These are phyloP conservation scores for Acleris literana DNA, from an alignment of 2,888 invertebrate genomes.

Conservation along the genomic window DNA sequence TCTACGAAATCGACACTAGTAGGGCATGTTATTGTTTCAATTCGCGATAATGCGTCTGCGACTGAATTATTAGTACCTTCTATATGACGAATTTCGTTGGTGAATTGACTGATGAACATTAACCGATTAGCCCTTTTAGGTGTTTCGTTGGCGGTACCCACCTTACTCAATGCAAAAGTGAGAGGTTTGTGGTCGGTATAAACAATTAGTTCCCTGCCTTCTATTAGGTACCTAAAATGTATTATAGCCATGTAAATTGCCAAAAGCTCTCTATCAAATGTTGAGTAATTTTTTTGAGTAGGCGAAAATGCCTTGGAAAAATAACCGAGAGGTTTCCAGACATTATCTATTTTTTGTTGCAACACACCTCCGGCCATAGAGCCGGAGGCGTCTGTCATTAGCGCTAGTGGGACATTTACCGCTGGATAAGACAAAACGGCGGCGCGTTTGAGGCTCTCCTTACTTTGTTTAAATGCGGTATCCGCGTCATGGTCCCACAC, in stretches of 20 bases:
- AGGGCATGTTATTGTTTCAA: conserved; percentile 37
- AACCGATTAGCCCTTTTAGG: conserved; percentile 39
- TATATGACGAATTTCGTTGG: conserved; percentile 38
- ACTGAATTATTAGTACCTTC: conserved; percentile 37
- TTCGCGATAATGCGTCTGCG: conserved; percentile 40
- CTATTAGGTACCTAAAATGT: conserved; percentile 38
- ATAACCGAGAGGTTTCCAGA: conserved; percentile 40
- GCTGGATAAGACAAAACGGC: conserved; percentile 25
- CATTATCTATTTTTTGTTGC: conserved; percentile 34
- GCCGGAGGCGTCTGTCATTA: conserved; percentile 42
- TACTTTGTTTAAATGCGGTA: not conserved
- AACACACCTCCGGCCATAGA: conserved; percentile 39
- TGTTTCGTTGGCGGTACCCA: conserved; percentile 33
- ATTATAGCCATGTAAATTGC: conserved; percentile 29
- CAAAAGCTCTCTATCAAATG: too few species aligned
- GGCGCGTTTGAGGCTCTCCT: conserved; percentile 22
- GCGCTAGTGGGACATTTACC: conserved; percentile 16
- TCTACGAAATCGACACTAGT: conserved; percentile 34
- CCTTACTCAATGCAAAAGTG: not conserved
- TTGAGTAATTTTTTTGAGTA: too few species aligned
- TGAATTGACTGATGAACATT: conserved; percentile 42
- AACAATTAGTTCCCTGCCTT: conserved; percentile 24
- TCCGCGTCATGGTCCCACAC: not conserved
- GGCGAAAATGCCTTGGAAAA: conserved; percentile 27
- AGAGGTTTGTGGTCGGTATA: not conserved